Percentiles rank a stretch among this genome's conserved stretches.
These are phyloP conservation scores for Machimus rusticus DNA, from an alignment of 2,888 invertebrate genomes.

Conservation along the genomic window DNA sequence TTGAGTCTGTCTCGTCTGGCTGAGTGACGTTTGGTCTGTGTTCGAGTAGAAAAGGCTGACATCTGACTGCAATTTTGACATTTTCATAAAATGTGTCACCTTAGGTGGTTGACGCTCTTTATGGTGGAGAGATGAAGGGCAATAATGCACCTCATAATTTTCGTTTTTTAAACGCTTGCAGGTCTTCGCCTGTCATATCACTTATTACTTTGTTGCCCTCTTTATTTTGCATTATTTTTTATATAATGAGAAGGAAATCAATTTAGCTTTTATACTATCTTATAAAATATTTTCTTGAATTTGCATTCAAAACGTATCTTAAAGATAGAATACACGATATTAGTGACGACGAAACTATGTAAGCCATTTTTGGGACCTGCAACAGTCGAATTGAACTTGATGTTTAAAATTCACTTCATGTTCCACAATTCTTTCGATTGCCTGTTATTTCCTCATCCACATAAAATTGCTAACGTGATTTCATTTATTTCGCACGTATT, in stretches of 20 bases:
- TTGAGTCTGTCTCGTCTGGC: background rate
- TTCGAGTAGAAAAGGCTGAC: background rate
- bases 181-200: background rate
- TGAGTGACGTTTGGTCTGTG: background rate
- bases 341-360: background rate
- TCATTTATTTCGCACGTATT: background rate
- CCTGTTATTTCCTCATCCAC: background rate
- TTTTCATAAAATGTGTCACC: conserved; percentile 10
- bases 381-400: background rate
- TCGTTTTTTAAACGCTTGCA: background rate
- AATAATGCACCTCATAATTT: background rate
- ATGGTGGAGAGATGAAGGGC: background rate
- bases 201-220: background rate
- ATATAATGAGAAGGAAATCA: background rate
- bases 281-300: background rate
- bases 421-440: background rate
- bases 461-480: background rate
- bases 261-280: background rate
- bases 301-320: background rate
- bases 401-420: background rate
- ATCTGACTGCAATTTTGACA: conserved; percentile 24
- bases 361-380: background rate
- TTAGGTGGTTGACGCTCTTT: background rate
- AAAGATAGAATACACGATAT: background rate
- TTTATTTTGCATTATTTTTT: background rate